These are phyloP conservation scores for Petrocephalus schoutedeni DNA, from an alignment of 2,797 vertebrate genomes.

Conservation along the genomic window DNA sequence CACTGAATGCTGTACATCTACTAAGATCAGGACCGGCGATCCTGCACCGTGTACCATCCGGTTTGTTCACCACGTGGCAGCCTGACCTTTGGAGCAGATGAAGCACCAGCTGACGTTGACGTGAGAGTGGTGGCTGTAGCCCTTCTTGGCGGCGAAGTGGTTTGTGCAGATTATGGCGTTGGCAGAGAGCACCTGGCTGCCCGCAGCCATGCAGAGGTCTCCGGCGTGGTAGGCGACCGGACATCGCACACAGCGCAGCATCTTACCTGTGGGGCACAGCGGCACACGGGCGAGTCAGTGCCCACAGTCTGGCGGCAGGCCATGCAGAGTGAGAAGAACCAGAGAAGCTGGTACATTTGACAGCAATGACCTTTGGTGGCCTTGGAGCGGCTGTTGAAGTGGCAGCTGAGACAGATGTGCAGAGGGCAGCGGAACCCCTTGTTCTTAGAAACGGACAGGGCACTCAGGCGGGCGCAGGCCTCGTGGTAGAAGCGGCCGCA, in stretches of 20 bases:
- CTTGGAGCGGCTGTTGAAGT: conserved; percentile 72
- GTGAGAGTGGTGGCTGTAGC: conserved; percentile 87
- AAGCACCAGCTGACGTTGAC: conserved; percentile 99
- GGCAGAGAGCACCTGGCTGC: conserved; percentile 79
- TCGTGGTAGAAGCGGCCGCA: conserved; percentile 97
- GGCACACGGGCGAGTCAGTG: neutral
- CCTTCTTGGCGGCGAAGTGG: conserved; percentile 87
- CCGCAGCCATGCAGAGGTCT: conserved; percentile 83
- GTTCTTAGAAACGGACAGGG: conserved; percentile 82
- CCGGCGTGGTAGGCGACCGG: conserved; percentile 88
- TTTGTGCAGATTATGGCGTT: conserved; percentile 82
- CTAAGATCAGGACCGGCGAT: too few species aligned
- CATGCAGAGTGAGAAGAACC: neutral
- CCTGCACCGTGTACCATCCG: neutral
- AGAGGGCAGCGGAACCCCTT: conserved; percentile 92
- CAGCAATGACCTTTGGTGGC: conserved; percentile 74
- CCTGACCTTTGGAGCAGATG: conserved; percentile 91
- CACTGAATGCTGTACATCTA: neutral
- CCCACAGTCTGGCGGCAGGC: neutral
- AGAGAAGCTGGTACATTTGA: neutral
- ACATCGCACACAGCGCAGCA: conserved; percentile 91
- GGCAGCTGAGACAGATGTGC: conserved; percentile 90
- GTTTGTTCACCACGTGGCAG: neutral
- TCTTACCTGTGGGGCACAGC: conserved; percentile 63
- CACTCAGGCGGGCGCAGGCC: conserved; percentile 74